These are phyloP conservation scores for Drosophila bipectinata DNA, from an alignment of 1,140 invertebrate genomes.

Conservation along the genomic window DNA sequence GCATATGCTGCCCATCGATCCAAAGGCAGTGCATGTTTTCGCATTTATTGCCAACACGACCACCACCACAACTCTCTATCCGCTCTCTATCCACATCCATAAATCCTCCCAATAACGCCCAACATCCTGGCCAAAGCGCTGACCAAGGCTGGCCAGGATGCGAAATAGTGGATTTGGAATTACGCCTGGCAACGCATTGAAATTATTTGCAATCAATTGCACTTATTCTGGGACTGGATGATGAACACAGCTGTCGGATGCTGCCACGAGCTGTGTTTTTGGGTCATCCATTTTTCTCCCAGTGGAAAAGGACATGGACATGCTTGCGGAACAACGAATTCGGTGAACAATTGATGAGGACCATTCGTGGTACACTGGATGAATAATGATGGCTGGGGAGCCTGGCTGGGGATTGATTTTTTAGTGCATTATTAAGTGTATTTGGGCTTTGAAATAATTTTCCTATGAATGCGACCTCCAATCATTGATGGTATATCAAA, in stretches of 20 bases:
- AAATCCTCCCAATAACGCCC: background rate
- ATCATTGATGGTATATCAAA: background rate
- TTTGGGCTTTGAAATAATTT: background rate
- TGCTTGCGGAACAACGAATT: conserved; percentile 3
- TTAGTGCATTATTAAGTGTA: background rate
- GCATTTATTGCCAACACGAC: conserved; percentile 41
- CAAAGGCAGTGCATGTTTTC: conserved; percentile 37
- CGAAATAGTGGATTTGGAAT: conserved; percentile 1
- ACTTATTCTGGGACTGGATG: conserved; percentile 23
- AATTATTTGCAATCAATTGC: conserved; percentile 47
- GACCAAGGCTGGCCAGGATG: conserved; percentile 45
- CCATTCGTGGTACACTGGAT: conserved; percentile 22
- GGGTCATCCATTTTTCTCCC: conserved; percentile 28
- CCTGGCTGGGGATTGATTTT: conserved; percentile 16
- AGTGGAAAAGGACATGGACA: conserved; percentile 1
- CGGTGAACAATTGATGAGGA: conserved; percentile 35
- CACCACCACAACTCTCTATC: background rate
- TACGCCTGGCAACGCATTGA: conserved; percentile 12
- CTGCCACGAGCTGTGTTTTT: conserved; percentile 23
- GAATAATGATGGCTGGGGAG: conserved; percentile 15
- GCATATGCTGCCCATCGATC: conserved; percentile 43
- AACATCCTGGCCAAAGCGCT: conserved; percentile 16
- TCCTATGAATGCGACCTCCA: background rate
- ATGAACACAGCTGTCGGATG: conserved; percentile 37
- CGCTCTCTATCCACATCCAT: background rate